Base-by-base conservation (phyloP, 2,888 invertebrate genomes). In the Busseola fusca region DNA sequence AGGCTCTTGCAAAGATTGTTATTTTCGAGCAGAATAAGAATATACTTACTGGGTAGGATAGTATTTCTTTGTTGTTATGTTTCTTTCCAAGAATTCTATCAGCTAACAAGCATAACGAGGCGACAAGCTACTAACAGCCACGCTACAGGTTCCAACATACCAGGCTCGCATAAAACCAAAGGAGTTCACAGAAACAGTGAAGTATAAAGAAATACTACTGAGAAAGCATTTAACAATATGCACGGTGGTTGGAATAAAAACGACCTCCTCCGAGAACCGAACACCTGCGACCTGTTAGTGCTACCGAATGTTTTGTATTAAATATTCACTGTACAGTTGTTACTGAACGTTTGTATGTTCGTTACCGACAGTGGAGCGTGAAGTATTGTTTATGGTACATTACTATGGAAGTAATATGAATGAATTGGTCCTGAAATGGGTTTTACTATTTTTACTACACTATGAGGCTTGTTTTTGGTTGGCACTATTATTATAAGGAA, bases 221-320 rank as follows among this genome's bases (percentile, higher is more conserved):
- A 64, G 77, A 66, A 66, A 81, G 21, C 71, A 67, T 76, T 76
- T 60, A 67, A 42, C 66, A 64, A 64, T 60, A 60, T 71, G 45
- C 27, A 48, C 40, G 34, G 58, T 34, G 58, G 50, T 70, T 34
- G 65, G 66, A 76, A 78, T 76, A 78, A 78, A 81, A 76, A 76
- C 77, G 59, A 56, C n/a, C 21, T 45, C 75, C 40, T 54, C 66
- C 34, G 67, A 27, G 72, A 76, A 64, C 60, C 60, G 42, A 78
- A 72, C 78, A 78, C 78, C 81, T 78, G 81, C 54, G 54, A 16
- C 65, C 64, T 63, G 67, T 62, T 72, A 71, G 77, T 42, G 54
- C 48, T 50, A 34, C 79, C 52, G 25, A 80, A 64, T 69, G 76
- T 67, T 80, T 56, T 57, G 42, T 57, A 67, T 76, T 81, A 81